Evolutionary conservation across 53 echinoderm and acorn worm species (phyloP).

Genomic region (Zoroaster sp.): DNA sequence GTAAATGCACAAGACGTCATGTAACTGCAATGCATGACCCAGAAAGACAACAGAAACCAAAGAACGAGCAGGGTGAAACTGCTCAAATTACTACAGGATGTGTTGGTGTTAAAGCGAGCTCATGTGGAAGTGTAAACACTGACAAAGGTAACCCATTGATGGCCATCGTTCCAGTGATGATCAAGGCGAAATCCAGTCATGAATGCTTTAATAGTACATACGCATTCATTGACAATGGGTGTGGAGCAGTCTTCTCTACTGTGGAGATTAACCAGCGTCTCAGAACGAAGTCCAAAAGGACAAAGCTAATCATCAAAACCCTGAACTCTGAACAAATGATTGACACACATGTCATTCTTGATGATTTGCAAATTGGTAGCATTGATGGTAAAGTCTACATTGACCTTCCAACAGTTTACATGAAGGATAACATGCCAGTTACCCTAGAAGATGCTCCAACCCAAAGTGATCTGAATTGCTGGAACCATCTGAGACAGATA

Average conservation of each 20-base stretch:
- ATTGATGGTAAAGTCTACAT: constrained; percentile 24
- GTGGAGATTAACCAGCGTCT: constrained; percentile 7
- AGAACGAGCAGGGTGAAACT: too few species aligned
- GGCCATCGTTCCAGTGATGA: constrained; percentile 30
- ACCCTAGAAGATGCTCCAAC: constrained; percentile 49
- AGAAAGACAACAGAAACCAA: too few species aligned
- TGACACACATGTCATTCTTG: constrained; percentile 52
- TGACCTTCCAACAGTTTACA: constrained; percentile 65
- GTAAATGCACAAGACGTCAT: too few species aligned
- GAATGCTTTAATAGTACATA: constrained; percentile 28
- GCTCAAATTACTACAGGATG: constrained; percentile 20
- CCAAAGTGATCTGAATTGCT: constrained; percentile 52
- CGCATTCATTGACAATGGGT: constrained; percentile 46
- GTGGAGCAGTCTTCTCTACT: constrained; percentile 15
- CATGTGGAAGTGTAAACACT: neutral
- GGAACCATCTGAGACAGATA: constrained; percentile 59
- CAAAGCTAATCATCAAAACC: constrained; percentile 46
- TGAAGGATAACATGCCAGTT: constrained; percentile 66
- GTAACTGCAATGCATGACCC: too few species aligned
- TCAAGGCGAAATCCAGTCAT: constrained; percentile 29
- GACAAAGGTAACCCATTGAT: neutral
- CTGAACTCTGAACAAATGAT: constrained; percentile 27
- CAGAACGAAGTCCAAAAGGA: constrained; percentile 6
- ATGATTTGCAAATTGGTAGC: constrained; percentile 48
- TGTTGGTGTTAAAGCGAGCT: neutral